Base-by-base conservation (phyloP, 2,797 vertebrate genomes). In the Brachyalestes nurse region DNA sequence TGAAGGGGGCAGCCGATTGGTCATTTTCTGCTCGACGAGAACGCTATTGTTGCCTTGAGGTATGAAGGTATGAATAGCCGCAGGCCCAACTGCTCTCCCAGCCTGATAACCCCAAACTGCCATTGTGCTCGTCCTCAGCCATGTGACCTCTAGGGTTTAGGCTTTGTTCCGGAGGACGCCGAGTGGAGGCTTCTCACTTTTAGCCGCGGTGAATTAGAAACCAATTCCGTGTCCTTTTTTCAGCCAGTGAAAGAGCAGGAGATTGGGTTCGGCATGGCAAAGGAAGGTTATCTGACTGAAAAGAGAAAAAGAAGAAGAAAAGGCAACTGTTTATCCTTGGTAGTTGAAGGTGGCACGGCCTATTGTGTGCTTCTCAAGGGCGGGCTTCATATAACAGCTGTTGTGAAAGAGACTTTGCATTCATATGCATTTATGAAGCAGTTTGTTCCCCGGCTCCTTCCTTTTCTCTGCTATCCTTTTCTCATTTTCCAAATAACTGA, bases 351-450 rank as follows among this genome's bases (percentile, higher is more conserved):
- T 72, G 89, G 82, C 90, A 90, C 80, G 87, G 86, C 1, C 72
- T 88, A 91, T 91, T 92, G 90, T 91, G 76, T 88, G 89, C 84
- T 72, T 89, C 85, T 89, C 91, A 94, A 92, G 91, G 93, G 89
- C 91, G 78, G 47, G 84, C 84, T 86, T 89, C 89, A 91, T 90
- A 92, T 83, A 86, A 89, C 83, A 58, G 79, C 80, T 77, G 60
- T 53, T 34, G 53, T 55, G 65, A 51, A 72, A 13, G n/a, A 81
- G 75, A 82, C 0, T 55, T 72, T 75, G 47, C 67, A 83, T 89
- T 91, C 86, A 67, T 72, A 55, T 34, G 40, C 28, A 34, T 53
- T 74, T 72, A 74, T 53, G 79, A 82, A 82, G 83, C 88, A 80
- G 75, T 69, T 42, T 45, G 65, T 47, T 69, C 10, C 65, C 47